These are phyloP conservation scores for Rhabdornis inornatus DNA, from an alignment of 2,113 vertebrate species.

Conservation along the genomic window DNA sequence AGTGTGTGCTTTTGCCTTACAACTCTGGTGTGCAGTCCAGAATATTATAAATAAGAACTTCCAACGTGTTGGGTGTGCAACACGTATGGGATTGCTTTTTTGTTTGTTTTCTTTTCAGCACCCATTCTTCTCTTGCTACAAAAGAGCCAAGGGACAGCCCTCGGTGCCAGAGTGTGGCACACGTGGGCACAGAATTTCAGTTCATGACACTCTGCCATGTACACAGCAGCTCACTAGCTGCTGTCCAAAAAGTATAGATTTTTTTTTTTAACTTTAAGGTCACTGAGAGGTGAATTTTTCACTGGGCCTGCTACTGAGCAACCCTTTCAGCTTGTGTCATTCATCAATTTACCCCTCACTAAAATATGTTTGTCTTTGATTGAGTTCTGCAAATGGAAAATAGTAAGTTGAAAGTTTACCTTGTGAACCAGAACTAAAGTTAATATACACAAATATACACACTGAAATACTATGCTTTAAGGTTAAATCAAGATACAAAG, in stretches of 20 bases:
- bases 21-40: not conserved
- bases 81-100: rapidly evolving
- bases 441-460: not conserved
- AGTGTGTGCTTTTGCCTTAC: not conserved
- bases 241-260: not conserved
- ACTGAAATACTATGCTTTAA: not conserved
- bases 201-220: not conserved
- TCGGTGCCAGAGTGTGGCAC: not conserved
- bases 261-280: not conserved
- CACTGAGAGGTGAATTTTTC: not conserved
- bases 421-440: not conserved
- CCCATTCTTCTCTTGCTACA: not conserved
- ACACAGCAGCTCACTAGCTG: not conserved
- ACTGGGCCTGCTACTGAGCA: not conserved
- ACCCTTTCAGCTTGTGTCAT: not conserved
- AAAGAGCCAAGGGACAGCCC: not conserved
- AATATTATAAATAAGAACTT: not conserved
- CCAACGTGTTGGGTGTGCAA: not conserved
- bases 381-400: not conserved
- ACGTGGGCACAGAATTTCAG: not conserved
- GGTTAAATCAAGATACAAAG: not conserved
- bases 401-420: not conserved
- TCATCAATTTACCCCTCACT: not conserved
- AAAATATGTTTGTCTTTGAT: not conserved
- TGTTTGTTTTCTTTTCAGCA: not conserved